Base-by-base conservation (phyloP, 1,140 invertebrate species). In the Zaprionus gabonicus region DNA sequence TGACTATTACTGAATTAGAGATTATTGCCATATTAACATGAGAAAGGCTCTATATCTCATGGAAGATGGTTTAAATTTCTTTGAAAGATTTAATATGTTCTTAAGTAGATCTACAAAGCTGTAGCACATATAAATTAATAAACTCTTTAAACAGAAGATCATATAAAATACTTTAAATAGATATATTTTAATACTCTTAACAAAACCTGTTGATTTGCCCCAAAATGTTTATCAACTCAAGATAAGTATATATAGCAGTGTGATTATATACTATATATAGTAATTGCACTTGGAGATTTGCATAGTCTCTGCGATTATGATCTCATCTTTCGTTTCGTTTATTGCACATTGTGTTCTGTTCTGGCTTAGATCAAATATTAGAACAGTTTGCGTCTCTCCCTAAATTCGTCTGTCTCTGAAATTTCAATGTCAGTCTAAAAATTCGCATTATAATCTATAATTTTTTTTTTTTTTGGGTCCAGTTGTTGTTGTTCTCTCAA, bases 381-480 rank as follows among this genome's bases (percentile, higher is more conserved):
- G 73, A 82, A 82, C 83, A 87, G 83, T 82, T 80, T 82, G 76
- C 58, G 62, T 31, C 51, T 58, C 55, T 57, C 62, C 49, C 53
- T 55, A 44, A 44, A 20, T 63, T 55, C 13, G 34, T 55, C 13
- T 64, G 23, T 2, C n/a, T 34, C 12, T 63, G 55, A 73, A 78
- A 73, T 83, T 86, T 86, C 84, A 86, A 88, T 88, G 83, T 71
- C 83, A 86, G 73, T 36, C 77, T 13, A 76, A 83, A 80, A 74
- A 63, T 80, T 82, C 70, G 67, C 80, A 73, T 70, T 34, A 62
- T 69, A 73, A 17, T 44, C 41, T 44, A 17, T 17, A 0, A n/a
- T 27, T 7, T 31, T 9, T 31, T 17, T 63, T 53, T 51, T 49
- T 78, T 57, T 63, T 41, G 70, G 51, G 20, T 73, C 31, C 51